Conservation (phyloP, 2,888 invertebrate genomes). For the Aproaerema taeniolella region DNA sequence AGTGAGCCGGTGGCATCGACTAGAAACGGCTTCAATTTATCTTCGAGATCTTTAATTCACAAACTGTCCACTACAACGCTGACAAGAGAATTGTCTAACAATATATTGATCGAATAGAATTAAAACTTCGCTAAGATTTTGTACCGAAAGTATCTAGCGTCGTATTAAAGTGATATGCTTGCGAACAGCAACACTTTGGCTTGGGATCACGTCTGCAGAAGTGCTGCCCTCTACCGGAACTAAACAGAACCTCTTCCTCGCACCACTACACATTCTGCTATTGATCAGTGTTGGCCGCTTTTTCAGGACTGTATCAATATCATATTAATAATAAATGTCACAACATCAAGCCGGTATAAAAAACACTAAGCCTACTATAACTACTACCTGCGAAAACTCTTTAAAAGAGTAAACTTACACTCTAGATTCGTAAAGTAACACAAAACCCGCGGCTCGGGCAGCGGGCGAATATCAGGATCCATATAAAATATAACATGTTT, state of each 20-base stretch:
- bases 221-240: slow-evolving; percentile 46
- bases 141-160: slow-evolving; percentile 71
- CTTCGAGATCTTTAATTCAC: too few relatives aligned
- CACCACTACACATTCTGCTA: slow-evolving; percentile 72
- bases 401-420: slow-evolving; percentile 74
- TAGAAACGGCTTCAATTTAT: slow-evolving; percentile 48
- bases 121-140: slow-evolving; percentile 67
- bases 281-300: slow-evolving; percentile 63
- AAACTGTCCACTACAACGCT: slow-evolving; percentile 47
- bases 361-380: slow-evolving; percentile 77
- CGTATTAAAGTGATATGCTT: slow-evolving; percentile 72
- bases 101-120: slow-evolving; percentile 67
- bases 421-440: slow-evolving; percentile 71
- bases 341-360: slow-evolving; percentile 79
- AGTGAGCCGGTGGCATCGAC: slow-evolving; percentile 50
- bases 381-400: slow-evolving; percentile 77
- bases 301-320: slow-evolving; percentile 56
- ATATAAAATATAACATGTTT: slow-evolving; percentile 73
- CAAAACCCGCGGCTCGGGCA: slow-evolving; percentile 37
- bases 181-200: slow-evolving; percentile 74
- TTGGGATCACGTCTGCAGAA: slow-evolving; percentile 53
- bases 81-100: slow-evolving; percentile 68
- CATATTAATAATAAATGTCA: slow-evolving; percentile 71
- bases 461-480: slow-evolving; percentile 57
- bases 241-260: slow-evolving; percentile 40